These are phyloP conservation scores for Zaprionus lineosus DNA, from an alignment of 2,888 invertebrate genomes.

Conservation along the genomic window DNA sequence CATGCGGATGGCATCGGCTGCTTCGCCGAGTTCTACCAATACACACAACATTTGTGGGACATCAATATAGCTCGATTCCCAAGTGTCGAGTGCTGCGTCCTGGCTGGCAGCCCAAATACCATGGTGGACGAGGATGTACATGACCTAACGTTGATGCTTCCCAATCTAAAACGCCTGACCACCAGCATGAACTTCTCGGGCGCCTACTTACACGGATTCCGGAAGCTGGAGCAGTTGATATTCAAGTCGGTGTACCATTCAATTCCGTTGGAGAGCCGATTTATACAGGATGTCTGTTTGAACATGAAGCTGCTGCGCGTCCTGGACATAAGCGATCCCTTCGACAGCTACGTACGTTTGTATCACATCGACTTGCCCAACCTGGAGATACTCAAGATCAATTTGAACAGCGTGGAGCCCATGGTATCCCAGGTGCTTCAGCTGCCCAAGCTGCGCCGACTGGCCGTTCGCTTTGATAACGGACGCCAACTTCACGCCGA, in stretches of 20 bases:
- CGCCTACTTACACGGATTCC: conserved; percentile 40
- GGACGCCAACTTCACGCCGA: conserved; percentile 61
- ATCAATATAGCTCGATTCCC: conserved; percentile 51
- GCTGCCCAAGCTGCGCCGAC: conserved; percentile 54
- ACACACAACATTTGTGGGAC: conserved; percentile 62
- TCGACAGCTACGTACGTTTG: conserved; percentile 54
- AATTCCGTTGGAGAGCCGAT: conserved; percentile 56
- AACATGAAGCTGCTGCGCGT: conserved; percentile 49
- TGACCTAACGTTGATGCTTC: conserved; percentile 55
- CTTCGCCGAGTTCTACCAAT: conserved; percentile 59
- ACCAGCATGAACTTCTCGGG: conserved; percentile 69
- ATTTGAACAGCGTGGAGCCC: conserved; percentile 57
- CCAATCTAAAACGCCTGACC: conserved; percentile 55
- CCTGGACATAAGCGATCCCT: conserved; percentile 62
- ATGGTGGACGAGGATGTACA: conserved; percentile 62
- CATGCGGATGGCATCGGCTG: conserved; percentile 60
- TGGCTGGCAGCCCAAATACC: conserved; percentile 53
- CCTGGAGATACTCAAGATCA: conserved; percentile 66
- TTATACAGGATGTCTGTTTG: conserved; percentile 63
- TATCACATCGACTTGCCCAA: conserved; percentile 62
- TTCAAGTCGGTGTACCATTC: conserved; percentile 68
- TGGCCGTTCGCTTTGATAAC: conserved; percentile 58
- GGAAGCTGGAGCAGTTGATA: conserved; percentile 54
- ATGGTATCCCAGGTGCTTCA: conserved; percentile 56
- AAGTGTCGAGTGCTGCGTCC: conserved; percentile 51